These are phyloP conservation scores for Mastigias papua DNA, from an alignment of 30 jellyfish, hydroid and myxozoan species.

Conservation along the genomic window DNA sequence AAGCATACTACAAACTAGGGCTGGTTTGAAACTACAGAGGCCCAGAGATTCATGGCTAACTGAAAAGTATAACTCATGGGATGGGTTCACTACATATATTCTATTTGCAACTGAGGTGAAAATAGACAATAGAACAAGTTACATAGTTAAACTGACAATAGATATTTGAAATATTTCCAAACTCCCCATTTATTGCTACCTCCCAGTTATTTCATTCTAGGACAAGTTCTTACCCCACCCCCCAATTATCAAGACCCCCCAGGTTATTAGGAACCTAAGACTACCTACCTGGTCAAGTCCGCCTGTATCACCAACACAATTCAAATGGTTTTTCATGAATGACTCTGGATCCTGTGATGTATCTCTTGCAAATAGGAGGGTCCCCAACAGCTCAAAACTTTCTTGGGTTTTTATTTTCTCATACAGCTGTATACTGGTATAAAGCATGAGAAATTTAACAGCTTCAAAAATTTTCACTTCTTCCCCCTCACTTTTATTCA, in stretches of 20 bases:
- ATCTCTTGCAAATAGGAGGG: conserved; percentile 74
- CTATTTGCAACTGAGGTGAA: too few species aligned
- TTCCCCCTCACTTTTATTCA: conserved; percentile 33
- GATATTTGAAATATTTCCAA: too few species aligned
- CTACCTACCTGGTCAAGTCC: conserved; percentile 73
- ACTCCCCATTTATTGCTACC: background rate
- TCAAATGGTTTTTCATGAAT: conserved; percentile 70
- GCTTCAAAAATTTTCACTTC: conserved; percentile 72
- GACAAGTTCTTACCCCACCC: background rate
- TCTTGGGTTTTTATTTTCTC: conserved; percentile 35
- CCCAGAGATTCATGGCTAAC: too few species aligned
- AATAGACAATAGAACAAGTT: too few species aligned
- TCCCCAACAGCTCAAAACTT: conserved; percentile 11
- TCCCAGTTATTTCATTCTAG: too few species aligned
- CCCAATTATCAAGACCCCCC: background rate
- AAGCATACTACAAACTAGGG: too few species aligned
- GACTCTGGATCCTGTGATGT: conserved; percentile 54
- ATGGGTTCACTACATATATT: too few species aligned
- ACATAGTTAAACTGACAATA: too few species aligned
- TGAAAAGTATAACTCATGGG: too few species aligned
- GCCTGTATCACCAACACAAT: conserved; percentile 59
- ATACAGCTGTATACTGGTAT: conserved; percentile 19
- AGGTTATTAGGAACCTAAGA: background rate
- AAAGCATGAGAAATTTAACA: conserved; percentile 66
- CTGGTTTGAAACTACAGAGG: too few species aligned